Base-by-base conservation (phyloP, 2,113 vertebrate species). In the Bubo blakistoni region DNA sequence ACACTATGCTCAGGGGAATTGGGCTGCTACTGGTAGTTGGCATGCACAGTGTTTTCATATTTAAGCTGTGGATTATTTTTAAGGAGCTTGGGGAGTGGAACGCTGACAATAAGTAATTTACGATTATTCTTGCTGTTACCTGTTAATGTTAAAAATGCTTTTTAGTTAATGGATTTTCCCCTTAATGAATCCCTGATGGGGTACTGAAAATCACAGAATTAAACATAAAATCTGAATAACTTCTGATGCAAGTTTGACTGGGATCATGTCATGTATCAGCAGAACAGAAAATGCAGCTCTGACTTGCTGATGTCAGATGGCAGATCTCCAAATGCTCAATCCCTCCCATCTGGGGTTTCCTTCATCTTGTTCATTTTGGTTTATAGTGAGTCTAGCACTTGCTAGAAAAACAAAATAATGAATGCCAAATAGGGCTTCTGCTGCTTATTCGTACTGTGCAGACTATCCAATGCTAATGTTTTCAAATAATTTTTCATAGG, bases 321-420 rank as follows among this genome's bases (percentile, higher is more conserved):
- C 84, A 93, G 6, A 73, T 78, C 52, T 91, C 93, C 93, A 94
- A 91, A 70, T 63, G 36, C 47, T 91, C 77, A 36, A 51, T 92
- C 63, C 71, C 38, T 96, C 51, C 96, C 85, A 91, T 78, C 66
- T 94, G 83, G 90, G 66, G 11, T 42, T 95, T 83, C 93, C 70
- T 96, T 89, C 70, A 38, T 90, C 81, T 88, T 93, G 81, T 51
- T 96, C 81, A 26, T 74, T 94, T 94, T 80, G 57, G 46, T 88
- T 93, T 69, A 57, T 84, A 70, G 44, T 61, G 40, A 72, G 86
- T 65, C 83, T 91, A 89, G 65, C 92, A 66, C 91, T 85, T 87
- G 40, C 70, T 95, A 85, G 73, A 62, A 90, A 87, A 96, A 89
- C 36, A 95, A 94, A 95, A 79, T 82, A 86, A 88, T 55, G 59